Percentiles rank a stretch among this genome's conserved stretches.
These are phyloP conservation scores for Philopedon plagiatum DNA, from an alignment of 2,888 invertebrate species.

Conservation along the genomic window DNA sequence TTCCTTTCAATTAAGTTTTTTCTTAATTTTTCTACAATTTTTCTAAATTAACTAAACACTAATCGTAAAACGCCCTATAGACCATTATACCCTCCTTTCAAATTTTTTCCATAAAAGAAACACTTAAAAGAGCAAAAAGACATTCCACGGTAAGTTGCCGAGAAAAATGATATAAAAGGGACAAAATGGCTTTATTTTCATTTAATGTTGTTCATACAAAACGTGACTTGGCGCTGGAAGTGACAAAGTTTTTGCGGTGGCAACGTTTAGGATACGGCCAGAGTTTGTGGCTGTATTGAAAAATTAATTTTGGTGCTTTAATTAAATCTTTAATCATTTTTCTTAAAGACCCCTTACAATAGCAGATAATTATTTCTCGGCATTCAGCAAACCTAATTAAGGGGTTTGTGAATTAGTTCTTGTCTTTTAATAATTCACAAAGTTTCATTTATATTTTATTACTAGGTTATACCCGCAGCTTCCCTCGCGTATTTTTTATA, in stretches of 20 bases:
- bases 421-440: too few relatives aligned
- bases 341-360: too few relatives aligned
- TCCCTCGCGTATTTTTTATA: too few relatives aligned
- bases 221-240: slow-evolving; percentile 34
- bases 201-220: slow-evolving; percentile 44
- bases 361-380: too few relatives aligned
- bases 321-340: background rate
- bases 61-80: background rate
- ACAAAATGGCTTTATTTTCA: slow-evolving; percentile 37
- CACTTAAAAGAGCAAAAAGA: slow-evolving; percentile 15
- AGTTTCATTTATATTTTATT: too few relatives aligned
- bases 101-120: slow-evolving; percentile 1
- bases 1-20: too few relatives aligned
- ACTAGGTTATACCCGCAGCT: too few relatives aligned
- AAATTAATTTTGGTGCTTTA: background rate
- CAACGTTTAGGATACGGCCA: background rate
- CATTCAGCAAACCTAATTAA: too few relatives aligned
- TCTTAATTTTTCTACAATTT: background rate
- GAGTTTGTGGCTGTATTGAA: background rate
- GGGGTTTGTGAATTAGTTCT: too few relatives aligned
- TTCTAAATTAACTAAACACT: background rate
- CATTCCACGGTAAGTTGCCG: slow-evolving; percentile 15
- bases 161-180: slow-evolving; percentile 37
- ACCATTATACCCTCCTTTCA: background rate
- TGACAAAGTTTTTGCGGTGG: background rate